A percentile compares a stretch with the other conserved stretches of the same genome.
phyloP scores from a whole-genome alignment of 2,797 vertebrate genomes.

The Setipinna tenuifilis region DNA sequence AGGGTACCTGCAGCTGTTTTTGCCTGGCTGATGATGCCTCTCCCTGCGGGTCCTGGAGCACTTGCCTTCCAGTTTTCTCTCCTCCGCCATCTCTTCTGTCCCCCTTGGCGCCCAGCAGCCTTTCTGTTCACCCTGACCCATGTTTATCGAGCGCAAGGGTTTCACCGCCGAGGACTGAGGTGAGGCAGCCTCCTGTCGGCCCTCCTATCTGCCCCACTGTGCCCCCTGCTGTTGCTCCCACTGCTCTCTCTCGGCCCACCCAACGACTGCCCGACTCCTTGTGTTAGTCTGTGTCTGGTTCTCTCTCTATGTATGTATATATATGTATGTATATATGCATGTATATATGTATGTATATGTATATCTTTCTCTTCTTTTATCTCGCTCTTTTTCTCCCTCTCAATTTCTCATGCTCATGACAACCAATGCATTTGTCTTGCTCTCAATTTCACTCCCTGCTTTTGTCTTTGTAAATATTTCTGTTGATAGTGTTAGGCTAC shows the following conservation, averaged over 20 bases:
- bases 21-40: background rate
- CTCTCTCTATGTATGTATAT: background rate
- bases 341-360: too few species aligned
- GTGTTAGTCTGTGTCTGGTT: too few species aligned
- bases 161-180: background rate
- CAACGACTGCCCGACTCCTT: background rate
- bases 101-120: background rate
- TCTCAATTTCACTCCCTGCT: too few species aligned
- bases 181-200: background rate
- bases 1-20: background rate
- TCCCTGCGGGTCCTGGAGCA: background rate
- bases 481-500: background rate
- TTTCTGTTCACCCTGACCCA: constrained; percentile 5
- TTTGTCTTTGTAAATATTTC: background rate
- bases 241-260: background rate
- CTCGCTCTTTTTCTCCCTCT: background rate
- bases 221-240: background rate
- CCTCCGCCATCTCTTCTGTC: background rate
- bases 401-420: too few species aligned
- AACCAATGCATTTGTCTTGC: too few species aligned
- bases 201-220: background rate
- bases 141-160: background rate
- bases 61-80: background rate
- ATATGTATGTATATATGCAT: too few species aligned
- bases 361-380: background rate